Percentiles rank a stretch among this genome's conserved stretches.
These are phyloP conservation scores for Drosophila athabasca DNA, from an alignment of 1,140 invertebrate genomes.

Conservation along the genomic window DNA sequence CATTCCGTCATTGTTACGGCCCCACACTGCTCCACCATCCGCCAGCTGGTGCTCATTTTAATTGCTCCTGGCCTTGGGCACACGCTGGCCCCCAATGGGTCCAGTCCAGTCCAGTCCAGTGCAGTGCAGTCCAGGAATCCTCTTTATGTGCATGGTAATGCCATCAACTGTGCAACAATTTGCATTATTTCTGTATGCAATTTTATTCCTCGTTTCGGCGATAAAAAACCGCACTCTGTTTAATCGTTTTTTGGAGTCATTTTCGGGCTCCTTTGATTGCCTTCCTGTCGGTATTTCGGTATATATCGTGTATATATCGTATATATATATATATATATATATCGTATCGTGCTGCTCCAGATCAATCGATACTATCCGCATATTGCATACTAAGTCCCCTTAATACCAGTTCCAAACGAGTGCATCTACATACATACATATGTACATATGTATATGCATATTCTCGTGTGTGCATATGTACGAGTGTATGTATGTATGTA, in stretches of 20 bases:
- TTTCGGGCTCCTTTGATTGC: too few relatives aligned
- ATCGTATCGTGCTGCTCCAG: too few relatives aligned
- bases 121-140: slow-evolving; percentile 11
- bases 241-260: too few relatives aligned
- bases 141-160: slow-evolving; percentile 41
- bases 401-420: neutral
- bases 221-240: neutral
- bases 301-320: too few relatives aligned
- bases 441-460: neutral
- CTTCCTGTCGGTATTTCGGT: too few relatives aligned
- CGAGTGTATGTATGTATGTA: slow-evolving; percentile 2
- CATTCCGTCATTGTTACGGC: slow-evolving; percentile 45
- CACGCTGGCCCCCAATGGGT: slow-evolving; percentile 1
- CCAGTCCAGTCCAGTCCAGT: neutral
- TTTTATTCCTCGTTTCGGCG: slow-evolving; percentile 9
- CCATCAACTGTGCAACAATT: slow-evolving; percentile 46
- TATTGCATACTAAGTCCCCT: too few relatives aligned
- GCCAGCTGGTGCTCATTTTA: slow-evolving; percentile 54
- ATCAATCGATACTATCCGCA: too few relatives aligned
- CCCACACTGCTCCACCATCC: slow-evolving; percentile 35
- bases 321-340: too few relatives aligned
- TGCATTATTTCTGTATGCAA: slow-evolving; percentile 52
- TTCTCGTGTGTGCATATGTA: too few relatives aligned
- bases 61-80: slow-evolving; percentile 59
- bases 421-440: too few relatives aligned